phyloP scores from a whole-genome alignment of 2,797 vertebrate genomes.

The Neosalanx taihuensis region DNA sequence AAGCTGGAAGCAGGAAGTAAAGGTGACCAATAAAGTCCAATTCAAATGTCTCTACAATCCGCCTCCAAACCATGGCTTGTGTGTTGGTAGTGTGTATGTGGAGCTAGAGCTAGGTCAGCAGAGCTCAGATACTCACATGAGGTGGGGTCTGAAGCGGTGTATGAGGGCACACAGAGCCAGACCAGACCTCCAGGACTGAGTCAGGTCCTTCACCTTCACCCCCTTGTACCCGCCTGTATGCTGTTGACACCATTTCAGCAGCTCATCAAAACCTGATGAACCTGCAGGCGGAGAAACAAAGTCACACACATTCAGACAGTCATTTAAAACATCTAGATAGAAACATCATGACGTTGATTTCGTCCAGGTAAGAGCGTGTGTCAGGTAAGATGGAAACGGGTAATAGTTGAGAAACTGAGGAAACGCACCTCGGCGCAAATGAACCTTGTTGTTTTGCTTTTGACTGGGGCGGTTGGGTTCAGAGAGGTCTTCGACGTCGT shows the following conservation, averaged over 20 bases:
- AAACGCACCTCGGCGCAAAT: conserved; percentile 60
- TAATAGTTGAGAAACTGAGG: conserved; percentile 19
- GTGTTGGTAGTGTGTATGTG: background rate
- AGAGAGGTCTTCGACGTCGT: conserved; percentile 50
- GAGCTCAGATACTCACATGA: conserved; percentile 77
- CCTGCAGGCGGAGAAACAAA: conserved; percentile 42
- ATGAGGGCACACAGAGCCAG: conserved; percentile 87
- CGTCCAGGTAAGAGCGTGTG: too few relatives aligned
- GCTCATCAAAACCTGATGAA: conserved; percentile 67
- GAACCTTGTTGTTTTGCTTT: conserved; percentile 45
- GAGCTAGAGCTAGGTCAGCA: background rate
- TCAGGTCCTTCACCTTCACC: conserved; percentile 78
- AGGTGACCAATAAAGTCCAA: background rate
- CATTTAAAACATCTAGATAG: background rate
- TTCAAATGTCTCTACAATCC: background rate
- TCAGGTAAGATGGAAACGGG: too few relatives aligned
- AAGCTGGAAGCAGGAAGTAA: background rate
- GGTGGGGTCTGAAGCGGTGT: conserved; percentile 80
- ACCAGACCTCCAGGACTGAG: conserved; percentile 84
- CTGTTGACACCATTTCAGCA: conserved; percentile 88
- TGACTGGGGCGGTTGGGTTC: conserved; percentile 30
- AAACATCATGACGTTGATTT: too few relatives aligned
- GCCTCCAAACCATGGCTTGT: too few relatives aligned
- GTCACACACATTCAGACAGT: background rate
- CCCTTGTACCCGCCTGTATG: conserved; percentile 75